Evolutionary conservation across 35 echinoderm and acorn worm species (phyloP), one percentile per base, ranked within the genome.

Genomic region (Anneissia japonica): DNA sequence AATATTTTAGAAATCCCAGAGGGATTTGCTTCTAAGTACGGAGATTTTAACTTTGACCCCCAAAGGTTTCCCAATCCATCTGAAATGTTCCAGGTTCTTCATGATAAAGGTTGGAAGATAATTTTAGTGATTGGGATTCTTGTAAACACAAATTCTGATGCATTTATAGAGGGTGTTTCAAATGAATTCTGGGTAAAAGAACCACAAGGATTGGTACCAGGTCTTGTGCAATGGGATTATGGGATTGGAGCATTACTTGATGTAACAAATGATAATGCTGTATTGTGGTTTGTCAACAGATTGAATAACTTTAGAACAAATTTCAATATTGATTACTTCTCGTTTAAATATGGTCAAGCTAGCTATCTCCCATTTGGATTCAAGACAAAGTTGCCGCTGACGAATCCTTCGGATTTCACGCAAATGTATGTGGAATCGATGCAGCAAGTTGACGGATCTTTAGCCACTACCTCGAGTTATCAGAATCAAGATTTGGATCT

Each of bases 291-390:
- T 79, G 77, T 45, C 39, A 81, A 46, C 4, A 86, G 75, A 76
- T 76, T 99, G 28, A 1, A 87, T 26, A 36, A 73, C 56, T 86
- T 99, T 29, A 79, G 80, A 73, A 26, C 73, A 76, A 77, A 51
- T 0, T 32, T 74, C 16, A 81, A 88, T 33, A 40, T 99, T 17
- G 83, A 93, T 77, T 86, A 36, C 30, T 92, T 94, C 46, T 94
- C 89, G 11, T 99, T 99, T 87, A 89, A 99, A 73, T 91, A 93
- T 75, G 96, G 96, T 0, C 85, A 99, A 80, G 89, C 89, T 0
- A 93, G 89, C 31, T 99, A 94, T 73, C 55, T 99, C 28, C 96
- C 96, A 35, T 88, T 85, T 39, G 92, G 87, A 23, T 94, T 88
- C 87, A 86, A 94, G 81, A 91, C 88, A 30, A 33, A 76, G 36